These are phyloP conservation scores for Centropus bengalensis DNA, from an alignment of 2,113 vertebrate species.

Conservation along the genomic window DNA sequence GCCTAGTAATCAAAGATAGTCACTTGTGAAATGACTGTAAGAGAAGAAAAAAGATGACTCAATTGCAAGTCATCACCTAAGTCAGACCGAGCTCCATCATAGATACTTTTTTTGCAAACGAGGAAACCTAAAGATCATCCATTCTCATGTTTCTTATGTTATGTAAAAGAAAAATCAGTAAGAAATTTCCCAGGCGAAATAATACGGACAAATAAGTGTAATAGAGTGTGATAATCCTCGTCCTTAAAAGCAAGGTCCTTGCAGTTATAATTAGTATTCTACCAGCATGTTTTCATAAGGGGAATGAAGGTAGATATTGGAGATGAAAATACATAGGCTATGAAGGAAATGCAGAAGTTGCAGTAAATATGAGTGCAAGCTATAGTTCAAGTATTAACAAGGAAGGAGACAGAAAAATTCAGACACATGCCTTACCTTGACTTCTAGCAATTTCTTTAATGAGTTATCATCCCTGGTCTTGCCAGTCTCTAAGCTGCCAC, in stretches of 20 bases:
- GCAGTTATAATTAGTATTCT: not conserved
- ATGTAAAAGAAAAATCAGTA: rapidly evolving
- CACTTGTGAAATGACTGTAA: not conserved
- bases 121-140: not conserved
- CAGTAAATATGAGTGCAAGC: not conserved
- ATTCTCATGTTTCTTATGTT: not conserved
- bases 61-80: not conserved
- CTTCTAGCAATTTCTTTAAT: not conserved
- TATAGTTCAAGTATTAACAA: not conserved
- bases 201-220: not conserved
- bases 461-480: not conserved
- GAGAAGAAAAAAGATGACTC: not conserved
- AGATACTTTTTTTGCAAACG: not conserved
- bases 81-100: not conserved
- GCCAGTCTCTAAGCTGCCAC: not conserved
- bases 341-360: not conserved
- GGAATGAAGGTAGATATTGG: not conserved
- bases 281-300: not conserved
- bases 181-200: not conserved
- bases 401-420: not conserved
- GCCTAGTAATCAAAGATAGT: not conserved
- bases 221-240: not conserved
- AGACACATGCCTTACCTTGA: not conserved
- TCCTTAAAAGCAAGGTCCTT: not conserved
- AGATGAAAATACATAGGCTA: not conserved